Base-by-base conservation (phyloP, 1,140 invertebrate species). In the Limonius californicus region DNA sequence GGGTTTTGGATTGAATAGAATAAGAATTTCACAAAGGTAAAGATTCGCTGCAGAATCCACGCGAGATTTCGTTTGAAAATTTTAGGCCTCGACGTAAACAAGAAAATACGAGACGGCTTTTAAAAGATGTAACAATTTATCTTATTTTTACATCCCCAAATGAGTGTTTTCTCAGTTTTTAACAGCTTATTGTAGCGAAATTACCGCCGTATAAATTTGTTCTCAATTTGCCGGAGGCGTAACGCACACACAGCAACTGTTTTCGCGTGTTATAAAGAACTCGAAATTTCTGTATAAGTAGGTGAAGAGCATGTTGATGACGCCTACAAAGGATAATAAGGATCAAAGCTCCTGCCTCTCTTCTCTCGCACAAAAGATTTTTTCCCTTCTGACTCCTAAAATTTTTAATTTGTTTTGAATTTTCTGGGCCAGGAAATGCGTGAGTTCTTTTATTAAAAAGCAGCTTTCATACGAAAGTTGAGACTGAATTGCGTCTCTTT, bases 341-440 rank as follows among this genome's bases (percentile, higher is more conserved):
- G 45, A 50, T 50, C 45, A 50, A 50, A 50, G 45, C 45, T 21
- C 9, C 35, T 39, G 35, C 3, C 35, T 39, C 23, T 27, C 16
- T 45, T 45, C 16, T 50, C 15, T 21, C 45, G 4, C 7, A 50
- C 45, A 50, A 50, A 50, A 50, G 45, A 50, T 50, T 50, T 21
- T 50, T 21, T 19, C 42, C 42, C 23, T 27, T n/a, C 42, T 18
- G 16, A 45, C n/a, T 45, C 14, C n/a, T 45, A 45, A 45, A 45
- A 15, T 45, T 45, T 45, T 45, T 45, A 45, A 45, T 45, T 45
- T 45, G 42, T 45, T 45, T 45, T 45, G 16, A 45, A 45, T 45
- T 50, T 50, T 50, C 45, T 19, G 45, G 45, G 14, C n/a, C 35
- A 18, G 45, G 14, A 50, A 50, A 50, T 21, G 45, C 16, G 16